A percentile compares a stretch with the other conserved stretches of the same genome.
phyloP scores from a whole-genome alignment of 2,113 vertebrate genomes.

The Grallaria varia region DNA sequence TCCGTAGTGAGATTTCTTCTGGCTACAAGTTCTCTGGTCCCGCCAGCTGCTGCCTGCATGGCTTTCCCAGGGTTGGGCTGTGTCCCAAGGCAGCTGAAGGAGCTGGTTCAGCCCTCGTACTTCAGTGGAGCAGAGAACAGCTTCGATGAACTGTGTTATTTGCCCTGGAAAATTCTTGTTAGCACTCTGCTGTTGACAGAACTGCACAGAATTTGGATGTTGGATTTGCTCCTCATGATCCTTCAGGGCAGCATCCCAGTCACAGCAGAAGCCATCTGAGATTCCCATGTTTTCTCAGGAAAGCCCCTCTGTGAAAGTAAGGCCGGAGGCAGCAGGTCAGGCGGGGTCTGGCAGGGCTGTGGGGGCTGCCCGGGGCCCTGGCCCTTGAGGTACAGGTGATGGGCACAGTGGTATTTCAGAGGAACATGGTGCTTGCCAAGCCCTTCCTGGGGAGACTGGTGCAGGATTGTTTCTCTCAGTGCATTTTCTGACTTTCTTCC shows the following conservation, averaged over 20 bases:
- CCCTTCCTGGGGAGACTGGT: background rate
- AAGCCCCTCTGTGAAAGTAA: background rate
- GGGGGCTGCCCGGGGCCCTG: background rate
- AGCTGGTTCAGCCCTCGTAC: background rate
- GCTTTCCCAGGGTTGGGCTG: background rate
- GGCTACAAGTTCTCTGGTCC: background rate
- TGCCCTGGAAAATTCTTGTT: background rate
- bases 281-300: background rate
- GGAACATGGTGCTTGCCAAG: background rate
- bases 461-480: background rate
- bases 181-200: background rate
- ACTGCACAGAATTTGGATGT: background rate
- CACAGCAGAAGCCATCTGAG: background rate
- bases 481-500: background rate
- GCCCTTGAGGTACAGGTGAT: background rate
- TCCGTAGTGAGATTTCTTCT: background rate
- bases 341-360: background rate
- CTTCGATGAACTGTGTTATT: background rate
- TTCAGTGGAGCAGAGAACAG: background rate
- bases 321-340: rapidly evolving
- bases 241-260: background rate
- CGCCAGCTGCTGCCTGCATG: background rate
- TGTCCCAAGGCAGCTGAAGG: background rate
- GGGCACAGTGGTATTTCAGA: rapidly evolving
- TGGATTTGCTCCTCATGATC: rapidly evolving